Evolutionary conservation across 2,797 vertebrate genomes (phyloP).

Genomic region (Oreonectes daqikongensis): DNA sequence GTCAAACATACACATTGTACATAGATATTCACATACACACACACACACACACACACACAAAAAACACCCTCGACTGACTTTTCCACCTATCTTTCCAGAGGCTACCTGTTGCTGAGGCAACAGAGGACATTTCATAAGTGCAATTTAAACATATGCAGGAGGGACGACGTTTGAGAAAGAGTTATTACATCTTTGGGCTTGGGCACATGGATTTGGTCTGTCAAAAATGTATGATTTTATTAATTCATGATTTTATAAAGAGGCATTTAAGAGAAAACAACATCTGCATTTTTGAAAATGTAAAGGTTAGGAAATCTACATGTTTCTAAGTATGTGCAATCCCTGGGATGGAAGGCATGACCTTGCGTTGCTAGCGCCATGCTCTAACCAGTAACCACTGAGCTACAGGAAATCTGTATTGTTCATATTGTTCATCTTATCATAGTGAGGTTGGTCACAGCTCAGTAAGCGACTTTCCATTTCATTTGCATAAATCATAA

Average conservation of each 20-base stretch:
- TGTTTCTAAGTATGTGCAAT: too few relatives aligned
- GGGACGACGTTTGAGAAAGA: conserved; percentile 45
- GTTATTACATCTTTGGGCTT: conserved; percentile 41
- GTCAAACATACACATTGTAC: conserved; percentile 38
- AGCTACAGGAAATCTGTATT: too few relatives aligned
- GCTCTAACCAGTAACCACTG: too few relatives aligned
- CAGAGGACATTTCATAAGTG: conserved; percentile 54
- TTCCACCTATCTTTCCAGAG: conserved; percentile 42
- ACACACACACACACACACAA: conserved; percentile 43
- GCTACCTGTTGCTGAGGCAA: conserved; percentile 67
- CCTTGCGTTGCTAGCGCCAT: too few relatives aligned
- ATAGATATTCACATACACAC: conserved; percentile 26
- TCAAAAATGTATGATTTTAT: neutral
- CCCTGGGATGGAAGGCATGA: too few relatives aligned
- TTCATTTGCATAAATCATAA: conserved; percentile 42
- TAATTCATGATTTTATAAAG: neutral
- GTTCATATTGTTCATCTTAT: conserved; percentile 51
- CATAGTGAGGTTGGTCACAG: conserved; percentile 56
- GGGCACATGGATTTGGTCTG: conserved; percentile 31
- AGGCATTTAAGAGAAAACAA: neutral
- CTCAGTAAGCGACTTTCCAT: conserved; percentile 34
- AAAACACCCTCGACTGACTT: conserved; percentile 37
- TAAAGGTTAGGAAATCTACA: neutral
- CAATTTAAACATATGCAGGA: conserved; percentile 51
- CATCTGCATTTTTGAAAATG: neutral